phyloP scores from a whole-genome alignment of 2,797 vertebrate species.

The Tapera naevia region DNA sequence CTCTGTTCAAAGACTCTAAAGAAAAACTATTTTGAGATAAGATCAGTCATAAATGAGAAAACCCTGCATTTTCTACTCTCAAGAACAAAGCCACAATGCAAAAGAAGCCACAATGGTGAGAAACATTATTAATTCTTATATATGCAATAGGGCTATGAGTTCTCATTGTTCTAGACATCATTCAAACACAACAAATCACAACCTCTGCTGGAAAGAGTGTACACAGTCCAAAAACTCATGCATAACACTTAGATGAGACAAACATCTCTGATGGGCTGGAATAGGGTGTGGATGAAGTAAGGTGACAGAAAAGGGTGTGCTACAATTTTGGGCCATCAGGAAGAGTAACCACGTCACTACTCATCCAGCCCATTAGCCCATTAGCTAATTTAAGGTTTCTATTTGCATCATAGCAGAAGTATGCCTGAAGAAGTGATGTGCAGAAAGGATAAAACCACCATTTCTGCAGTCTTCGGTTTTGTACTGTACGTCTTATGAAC shows the following conservation, averaged over 20 bases:
- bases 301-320: slow-evolving; percentile 55
- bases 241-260: not conserved
- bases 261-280: slow-evolving; percentile 21
- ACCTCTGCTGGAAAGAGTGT: not conserved
- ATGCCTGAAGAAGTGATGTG: not conserved
- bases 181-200: not conserved
- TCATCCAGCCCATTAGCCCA: not conserved
- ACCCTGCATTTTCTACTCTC: not conserved
- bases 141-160: accelerated
- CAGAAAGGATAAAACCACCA: not conserved
- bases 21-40: not conserved
- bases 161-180: not conserved
- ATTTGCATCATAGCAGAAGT: slow-evolving; percentile 34
- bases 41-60: not conserved
- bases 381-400: slow-evolving; percentile 49
- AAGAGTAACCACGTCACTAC: slow-evolving; percentile 46
- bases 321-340: slow-evolving; percentile 30
- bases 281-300: slow-evolving; percentile 41
- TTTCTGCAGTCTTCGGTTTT: not conserved
- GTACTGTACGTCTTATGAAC: not conserved
- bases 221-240: not conserved
- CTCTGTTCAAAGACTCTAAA: not conserved
- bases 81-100: not conserved
- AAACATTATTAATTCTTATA: not conserved
- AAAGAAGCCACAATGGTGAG: not conserved